phyloP scores from a whole-genome alignment of 2,113 vertebrate species.

The Heptranchias perlo region DNA sequence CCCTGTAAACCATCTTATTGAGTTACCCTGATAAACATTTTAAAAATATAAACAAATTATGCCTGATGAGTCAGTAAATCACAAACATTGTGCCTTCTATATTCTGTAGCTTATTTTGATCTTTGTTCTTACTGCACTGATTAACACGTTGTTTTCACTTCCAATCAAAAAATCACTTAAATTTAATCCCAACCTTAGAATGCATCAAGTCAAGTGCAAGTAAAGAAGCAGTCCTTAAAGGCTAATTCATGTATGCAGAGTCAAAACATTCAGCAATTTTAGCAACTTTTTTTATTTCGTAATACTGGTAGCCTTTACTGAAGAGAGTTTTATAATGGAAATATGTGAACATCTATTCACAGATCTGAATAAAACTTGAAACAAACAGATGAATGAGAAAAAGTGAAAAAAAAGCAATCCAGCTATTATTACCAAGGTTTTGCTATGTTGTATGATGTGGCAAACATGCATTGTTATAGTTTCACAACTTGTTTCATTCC shows the following conservation, averaged over 20 bases:
- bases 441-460: not conserved
- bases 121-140: not conserved
- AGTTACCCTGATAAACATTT: no score
- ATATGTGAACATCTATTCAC: not conserved
- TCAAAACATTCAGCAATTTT: not conserved
- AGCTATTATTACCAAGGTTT: no score
- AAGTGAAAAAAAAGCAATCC: not conserved
- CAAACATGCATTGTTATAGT: not conserved
- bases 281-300: no score
- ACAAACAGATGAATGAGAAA: no score
- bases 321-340: not conserved
- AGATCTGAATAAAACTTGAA: not conserved
- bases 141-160: not conserved
- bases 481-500: not conserved
- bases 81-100: not conserved
- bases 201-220: not conserved
- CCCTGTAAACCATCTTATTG: no score
- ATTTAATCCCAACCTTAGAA: not conserved
- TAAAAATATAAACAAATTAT: no score
- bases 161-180: not conserved
- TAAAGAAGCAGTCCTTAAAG: not conserved
- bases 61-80: not conserved
- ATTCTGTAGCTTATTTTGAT: not conserved
- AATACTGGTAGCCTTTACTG: not conserved
- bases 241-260: not conserved